These are phyloP conservation scores for Ivindomyrus marchei DNA, from an alignment of 2,113 vertebrate species.

Conservation along the genomic window DNA sequence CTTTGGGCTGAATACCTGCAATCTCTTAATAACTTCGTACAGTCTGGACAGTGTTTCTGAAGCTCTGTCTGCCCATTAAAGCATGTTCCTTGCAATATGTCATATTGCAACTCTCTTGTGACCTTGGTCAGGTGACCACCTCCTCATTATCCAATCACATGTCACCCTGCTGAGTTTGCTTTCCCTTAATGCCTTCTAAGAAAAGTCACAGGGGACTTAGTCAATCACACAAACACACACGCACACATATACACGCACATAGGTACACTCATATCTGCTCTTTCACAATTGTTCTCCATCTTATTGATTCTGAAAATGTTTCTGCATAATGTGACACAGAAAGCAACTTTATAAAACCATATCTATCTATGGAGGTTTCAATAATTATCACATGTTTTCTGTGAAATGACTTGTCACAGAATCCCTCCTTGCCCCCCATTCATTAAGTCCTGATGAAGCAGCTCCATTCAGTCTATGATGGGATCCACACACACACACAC, in stretches of 20 bases:
- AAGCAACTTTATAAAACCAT: neutral
- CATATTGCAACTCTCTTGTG: neutral
- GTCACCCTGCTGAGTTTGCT: neutral
- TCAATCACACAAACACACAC: accelerated
- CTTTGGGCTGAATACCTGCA: neutral
- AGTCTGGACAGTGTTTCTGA: neutral
- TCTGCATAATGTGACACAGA: neutral
- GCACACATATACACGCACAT: neutral
- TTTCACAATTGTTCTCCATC: neutral
- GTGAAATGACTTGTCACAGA: neutral
- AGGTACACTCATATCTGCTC: neutral
- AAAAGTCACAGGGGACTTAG: neutral
- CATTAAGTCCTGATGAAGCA: neutral
- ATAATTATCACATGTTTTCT: neutral
- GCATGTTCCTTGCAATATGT: neutral
- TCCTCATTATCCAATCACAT: neutral
- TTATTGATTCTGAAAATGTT: neutral
- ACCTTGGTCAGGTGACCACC: neutral
- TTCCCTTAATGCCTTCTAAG: neutral
- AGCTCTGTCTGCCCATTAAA: neutral
- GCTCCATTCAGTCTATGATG: neutral
- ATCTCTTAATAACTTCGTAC: neutral
- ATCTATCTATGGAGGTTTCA: neutral
- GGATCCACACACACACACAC: neutral
- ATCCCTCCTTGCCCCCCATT: neutral